Percentiles rank a stretch among this genome's conserved stretches.
phyloP scores from a whole-genome alignment of 2,888 invertebrate species.

The Parascotia fuliginaria region DNA sequence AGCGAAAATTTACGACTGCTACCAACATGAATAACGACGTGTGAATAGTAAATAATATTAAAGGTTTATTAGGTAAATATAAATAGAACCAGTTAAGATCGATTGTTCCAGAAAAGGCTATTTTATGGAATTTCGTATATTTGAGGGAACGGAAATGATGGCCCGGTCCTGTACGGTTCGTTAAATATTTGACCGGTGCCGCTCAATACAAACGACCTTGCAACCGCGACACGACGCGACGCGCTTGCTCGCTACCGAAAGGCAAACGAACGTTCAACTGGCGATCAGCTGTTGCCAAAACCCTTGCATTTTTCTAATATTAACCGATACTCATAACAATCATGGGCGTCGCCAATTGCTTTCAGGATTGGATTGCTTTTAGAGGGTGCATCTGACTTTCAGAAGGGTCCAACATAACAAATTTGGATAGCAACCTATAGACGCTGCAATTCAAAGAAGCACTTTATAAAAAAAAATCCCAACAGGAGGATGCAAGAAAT shows the following conservation, averaged over 20 bases:
- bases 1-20: slow-evolving; percentile 3
- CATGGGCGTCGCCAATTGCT: too few relatives aligned
- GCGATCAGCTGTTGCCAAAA: slow-evolving; percentile 64
- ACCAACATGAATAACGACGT: slow-evolving; percentile 2
- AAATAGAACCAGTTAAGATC: background rate
- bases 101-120: slow-evolving; percentile 14
- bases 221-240: slow-evolving; percentile 54
- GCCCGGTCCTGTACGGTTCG: slow-evolving; percentile 47
- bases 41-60: background rate
- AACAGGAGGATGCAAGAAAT: too few relatives aligned
- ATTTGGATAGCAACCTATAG: too few relatives aligned
- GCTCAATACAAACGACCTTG: slow-evolving; percentile 75
- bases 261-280: slow-evolving; percentile 55
- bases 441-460: background rate
- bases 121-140: slow-evolving; percentile 27
- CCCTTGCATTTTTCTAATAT: slow-evolving; percentile 33
- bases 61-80: background rate
- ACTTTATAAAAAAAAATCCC: background rate
- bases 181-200: slow-evolving; percentile 68
- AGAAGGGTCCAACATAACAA: too few relatives aligned
- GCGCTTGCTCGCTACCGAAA: slow-evolving; percentile 59
- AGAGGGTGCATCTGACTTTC: too few relatives aligned
- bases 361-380: too few relatives aligned
- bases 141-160: slow-evolving; percentile 40
- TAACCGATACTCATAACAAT: slow-evolving; percentile 32